Conservation (phyloP, 1,140 invertebrate species). For the Vanessa atalanta region DNA sequence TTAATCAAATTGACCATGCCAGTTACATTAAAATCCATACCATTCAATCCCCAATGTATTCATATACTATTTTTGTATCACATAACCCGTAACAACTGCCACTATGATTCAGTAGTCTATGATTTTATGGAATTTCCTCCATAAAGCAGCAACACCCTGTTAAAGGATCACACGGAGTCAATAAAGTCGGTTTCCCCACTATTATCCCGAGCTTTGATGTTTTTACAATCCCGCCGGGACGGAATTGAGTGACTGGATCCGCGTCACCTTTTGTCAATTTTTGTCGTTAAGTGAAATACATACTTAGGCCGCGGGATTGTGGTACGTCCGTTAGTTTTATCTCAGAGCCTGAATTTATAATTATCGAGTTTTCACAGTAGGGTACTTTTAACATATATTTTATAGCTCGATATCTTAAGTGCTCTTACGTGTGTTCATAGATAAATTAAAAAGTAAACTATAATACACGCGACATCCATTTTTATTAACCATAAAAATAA, state of each 20-base stretch:
- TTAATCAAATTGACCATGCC: neutral
- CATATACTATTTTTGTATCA: neutral
- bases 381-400: neutral
- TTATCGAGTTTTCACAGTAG: neutral
- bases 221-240: conserved; percentile 46
- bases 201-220: conserved; percentile 57
- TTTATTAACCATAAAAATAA: conserved; percentile 9
- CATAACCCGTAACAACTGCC: neutral
- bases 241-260: conserved; percentile 11
- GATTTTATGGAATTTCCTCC: conserved; percentile 26
- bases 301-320: neutral
- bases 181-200: conserved; percentile 60
- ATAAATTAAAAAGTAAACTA: neutral
- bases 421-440: neutral
- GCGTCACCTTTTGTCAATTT: conserved; percentile 19
- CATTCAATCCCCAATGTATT: neutral
- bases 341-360: conserved; percentile 12
- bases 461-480: neutral
- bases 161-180: conserved; percentile 48
- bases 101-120: neutral
- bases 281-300: conserved; percentile 19
- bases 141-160: conserved; percentile 1
- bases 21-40: neutral
- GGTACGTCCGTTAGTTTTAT: neutral
- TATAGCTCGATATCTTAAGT: conserved; percentile 8